Conservation (phyloP, 1,140 invertebrate genomes). For the Gyrodactylus bullatarudis region DNA sequence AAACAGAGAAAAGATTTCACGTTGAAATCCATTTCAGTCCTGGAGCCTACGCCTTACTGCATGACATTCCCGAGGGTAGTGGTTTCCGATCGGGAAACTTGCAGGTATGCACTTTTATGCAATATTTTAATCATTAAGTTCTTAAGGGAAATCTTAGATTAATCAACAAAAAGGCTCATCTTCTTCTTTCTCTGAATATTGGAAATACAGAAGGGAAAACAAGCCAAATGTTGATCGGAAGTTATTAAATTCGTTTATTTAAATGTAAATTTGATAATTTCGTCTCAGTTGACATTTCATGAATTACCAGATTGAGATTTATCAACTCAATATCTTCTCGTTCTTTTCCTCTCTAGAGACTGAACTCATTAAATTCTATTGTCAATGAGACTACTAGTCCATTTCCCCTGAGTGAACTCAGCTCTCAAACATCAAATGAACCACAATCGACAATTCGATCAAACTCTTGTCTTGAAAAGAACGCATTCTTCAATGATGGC, state of each 20-base stretch:
- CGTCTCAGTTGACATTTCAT: no score
- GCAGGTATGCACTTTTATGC: not conserved
- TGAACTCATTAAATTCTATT: not conserved
- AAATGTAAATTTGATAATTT: no score
- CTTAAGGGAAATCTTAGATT: not conserved
- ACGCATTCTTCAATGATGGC: not conserved
- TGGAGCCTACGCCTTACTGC: slow-evolving; percentile 3
- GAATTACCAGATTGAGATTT: no score
- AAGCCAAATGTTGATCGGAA: no score
- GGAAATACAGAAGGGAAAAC: no score
- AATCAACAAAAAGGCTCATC: no score
- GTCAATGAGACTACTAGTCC: not conserved
- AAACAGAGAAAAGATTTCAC: slow-evolving; percentile 6
- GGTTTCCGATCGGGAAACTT: not conserved
- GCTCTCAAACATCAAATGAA: not conserved
- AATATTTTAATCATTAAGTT: not conserved
- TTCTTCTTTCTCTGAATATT: no score
- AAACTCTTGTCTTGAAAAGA: not conserved
- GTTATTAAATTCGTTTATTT: no score
- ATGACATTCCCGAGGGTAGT: not conserved
- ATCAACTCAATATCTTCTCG: not conserved
- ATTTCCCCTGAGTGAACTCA: not conserved
- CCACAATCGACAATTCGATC: not conserved
- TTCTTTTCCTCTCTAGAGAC: not conserved
- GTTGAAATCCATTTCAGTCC: slow-evolving; percentile 10